phyloP scores from a whole-genome alignment of 2,797 vertebrate species.

The Alosa sapidissima region DNA sequence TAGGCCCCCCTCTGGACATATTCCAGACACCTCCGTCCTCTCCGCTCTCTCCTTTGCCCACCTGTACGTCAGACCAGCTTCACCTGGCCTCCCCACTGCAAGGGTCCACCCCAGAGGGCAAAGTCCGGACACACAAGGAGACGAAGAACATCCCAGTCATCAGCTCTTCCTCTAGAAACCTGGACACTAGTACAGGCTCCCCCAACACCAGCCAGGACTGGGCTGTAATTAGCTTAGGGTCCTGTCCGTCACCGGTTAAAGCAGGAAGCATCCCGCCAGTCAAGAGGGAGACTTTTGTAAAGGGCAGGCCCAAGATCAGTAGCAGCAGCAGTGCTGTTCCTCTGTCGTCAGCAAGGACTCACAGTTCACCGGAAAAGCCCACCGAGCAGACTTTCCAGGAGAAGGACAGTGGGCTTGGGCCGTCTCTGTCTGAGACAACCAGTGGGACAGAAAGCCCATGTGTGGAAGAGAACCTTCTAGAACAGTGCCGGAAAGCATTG shows the following conservation, averaged over 20 bases:
- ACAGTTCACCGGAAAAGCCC: constrained; percentile 43
- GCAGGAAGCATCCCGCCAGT: constrained; percentile 37
- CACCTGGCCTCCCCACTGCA: neutral
- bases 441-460: neutral
- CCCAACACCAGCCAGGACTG: constrained; percentile 40
- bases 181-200: constrained; percentile 26
- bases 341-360: constrained; percentile 22
- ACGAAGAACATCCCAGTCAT: neutral
- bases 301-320: neutral
- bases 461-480: constrained; percentile 65
- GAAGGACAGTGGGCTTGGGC: constrained; percentile 63
- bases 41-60: constrained; percentile 55
- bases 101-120: neutral
- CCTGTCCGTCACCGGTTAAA: constrained; percentile 43
- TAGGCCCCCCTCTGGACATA: constrained; percentile 62
- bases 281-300: constrained; percentile 36
- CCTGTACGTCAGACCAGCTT: neutral
- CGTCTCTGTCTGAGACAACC: constrained; percentile 39
- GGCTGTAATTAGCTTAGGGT: constrained; percentile 36
- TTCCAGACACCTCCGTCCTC: constrained; percentile 74
- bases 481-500: constrained; percentile 65
- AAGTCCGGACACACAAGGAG: neutral
- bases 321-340: neutral
- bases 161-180: constrained; percentile 17
- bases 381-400: constrained; percentile 56